Evolutionary conservation across 2,888 invertebrate genomes (phyloP).

Genomic region (Cryptocheilus praepositus): DNA sequence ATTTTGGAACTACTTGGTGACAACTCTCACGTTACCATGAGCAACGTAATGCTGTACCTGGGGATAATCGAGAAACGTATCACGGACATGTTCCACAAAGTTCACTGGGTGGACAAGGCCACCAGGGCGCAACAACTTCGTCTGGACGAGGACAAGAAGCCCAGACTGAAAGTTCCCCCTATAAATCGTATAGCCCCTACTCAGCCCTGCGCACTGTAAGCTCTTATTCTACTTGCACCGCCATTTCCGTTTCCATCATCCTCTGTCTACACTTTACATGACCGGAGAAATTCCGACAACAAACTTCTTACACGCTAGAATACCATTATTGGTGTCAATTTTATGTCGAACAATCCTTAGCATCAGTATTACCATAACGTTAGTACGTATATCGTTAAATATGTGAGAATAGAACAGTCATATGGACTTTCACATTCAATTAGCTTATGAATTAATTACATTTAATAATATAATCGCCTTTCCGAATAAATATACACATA

Average conservation of each 20-base stretch:
- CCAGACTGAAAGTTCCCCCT: constrained; percentile 64
- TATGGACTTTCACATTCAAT: too few relatives aligned
- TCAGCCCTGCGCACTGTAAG: constrained; percentile 77
- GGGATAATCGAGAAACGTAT: constrained; percentile 88
- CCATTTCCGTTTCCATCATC: background rate
- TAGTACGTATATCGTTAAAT: too few relatives aligned
- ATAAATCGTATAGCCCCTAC: constrained; percentile 73
- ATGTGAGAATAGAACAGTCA: too few relatives aligned
- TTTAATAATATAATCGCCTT: too few relatives aligned
- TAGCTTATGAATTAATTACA: too few relatives aligned
- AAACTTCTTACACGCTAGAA: background rate
- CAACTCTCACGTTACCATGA: constrained; percentile 82
- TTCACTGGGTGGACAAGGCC: constrained; percentile 72
- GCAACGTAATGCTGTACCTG: constrained; percentile 88
- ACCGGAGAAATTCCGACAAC: too few relatives aligned
- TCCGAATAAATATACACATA: too few relatives aligned
- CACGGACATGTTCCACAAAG: constrained; percentile 80
- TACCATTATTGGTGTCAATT: too few relatives aligned
- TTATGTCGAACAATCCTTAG: too few relatives aligned
- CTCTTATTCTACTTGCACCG: constrained; percentile 27
- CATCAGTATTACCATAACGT: background rate
- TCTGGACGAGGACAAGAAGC: constrained; percentile 69
- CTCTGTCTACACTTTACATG: background rate
- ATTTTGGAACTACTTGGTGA: constrained; percentile 84
- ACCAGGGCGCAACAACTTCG: constrained; percentile 61